Evolutionary conservation across 2,797 vertebrate genomes (phyloP).

Genomic region (Catostomus latipinnis): DNA sequence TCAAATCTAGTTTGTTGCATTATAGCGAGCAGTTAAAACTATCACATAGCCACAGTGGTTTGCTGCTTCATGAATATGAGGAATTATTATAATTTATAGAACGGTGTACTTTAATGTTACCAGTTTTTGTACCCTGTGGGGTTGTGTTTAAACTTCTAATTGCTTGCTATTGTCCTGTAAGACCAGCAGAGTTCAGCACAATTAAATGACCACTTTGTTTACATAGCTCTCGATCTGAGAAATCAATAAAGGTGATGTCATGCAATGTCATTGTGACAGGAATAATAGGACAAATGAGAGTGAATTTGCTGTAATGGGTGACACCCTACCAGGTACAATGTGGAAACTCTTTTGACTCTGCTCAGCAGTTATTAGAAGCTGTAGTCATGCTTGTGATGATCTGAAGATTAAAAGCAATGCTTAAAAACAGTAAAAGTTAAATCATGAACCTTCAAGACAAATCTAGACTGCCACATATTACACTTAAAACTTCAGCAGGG

Average conservation of each 20-base stretch:
- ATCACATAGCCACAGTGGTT: not conserved
- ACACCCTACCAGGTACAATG: not conserved
- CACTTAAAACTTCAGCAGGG: not conserved
- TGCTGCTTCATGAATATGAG: not conserved
- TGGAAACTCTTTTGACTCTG: not conserved
- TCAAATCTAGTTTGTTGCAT: not conserved
- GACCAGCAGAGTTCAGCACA: not conserved
- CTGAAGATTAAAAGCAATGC: not conserved
- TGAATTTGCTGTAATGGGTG: not conserved
- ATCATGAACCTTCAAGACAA: not conserved
- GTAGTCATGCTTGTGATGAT: not conserved
- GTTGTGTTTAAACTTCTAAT: not conserved
- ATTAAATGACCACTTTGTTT: conserved; percentile 52
- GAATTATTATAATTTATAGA: not conserved
- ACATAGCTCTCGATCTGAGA: conserved; percentile 43
- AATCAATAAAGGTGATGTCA: conserved; percentile 53
- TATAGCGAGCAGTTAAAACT: conserved; percentile 1
- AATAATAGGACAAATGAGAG: not conserved
- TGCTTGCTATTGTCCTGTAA: not conserved
- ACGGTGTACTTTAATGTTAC: not conserved
- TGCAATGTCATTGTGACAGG: conserved; percentile 56
- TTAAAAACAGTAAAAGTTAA: too few relatives aligned
- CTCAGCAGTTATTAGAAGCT: not conserved
- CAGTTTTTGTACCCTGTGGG: not conserved
- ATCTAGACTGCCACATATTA: not conserved